phyloP scores from a whole-genome alignment of 2,888 invertebrate genomes.

The Phengaris alcon region DNA sequence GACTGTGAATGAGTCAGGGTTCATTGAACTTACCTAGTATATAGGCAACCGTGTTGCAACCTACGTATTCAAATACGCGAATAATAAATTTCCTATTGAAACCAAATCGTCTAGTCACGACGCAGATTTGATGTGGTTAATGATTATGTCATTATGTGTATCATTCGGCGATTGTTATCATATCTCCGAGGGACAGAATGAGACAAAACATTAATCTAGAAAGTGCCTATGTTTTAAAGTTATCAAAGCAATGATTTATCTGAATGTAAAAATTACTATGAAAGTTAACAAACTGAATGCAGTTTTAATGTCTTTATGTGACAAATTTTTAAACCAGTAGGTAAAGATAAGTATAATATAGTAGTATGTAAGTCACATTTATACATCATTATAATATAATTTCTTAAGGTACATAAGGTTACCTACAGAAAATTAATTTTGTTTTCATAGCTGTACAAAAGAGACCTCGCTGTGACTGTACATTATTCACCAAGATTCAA shows the following conservation, averaged over 20 bases:
- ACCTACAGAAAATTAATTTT: too few species aligned
- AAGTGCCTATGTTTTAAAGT: too few species aligned
- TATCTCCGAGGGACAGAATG: neutral
- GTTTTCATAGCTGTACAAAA: neutral
- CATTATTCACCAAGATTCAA: neutral
- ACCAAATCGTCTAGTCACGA: constrained; percentile 75
- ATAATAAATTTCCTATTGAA: constrained; percentile 74
- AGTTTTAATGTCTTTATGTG: too few species aligned
- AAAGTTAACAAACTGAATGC: too few species aligned
- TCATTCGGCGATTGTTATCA: constrained; percentile 37
- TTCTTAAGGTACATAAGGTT: too few species aligned
- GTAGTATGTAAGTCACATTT: too few species aligned
- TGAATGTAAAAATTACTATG: too few species aligned
- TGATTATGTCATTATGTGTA: constrained; percentile 43
- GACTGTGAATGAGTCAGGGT: constrained; percentile 42
- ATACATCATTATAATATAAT: too few species aligned
- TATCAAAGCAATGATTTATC: too few species aligned
- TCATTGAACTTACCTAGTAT: constrained; percentile 54
- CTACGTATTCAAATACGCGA: constrained; percentile 71
- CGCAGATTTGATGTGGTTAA: constrained; percentile 48
- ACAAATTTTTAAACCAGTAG: too few species aligned
- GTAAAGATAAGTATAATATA: too few species aligned
- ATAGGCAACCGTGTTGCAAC: constrained; percentile 65
- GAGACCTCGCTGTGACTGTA: neutral
- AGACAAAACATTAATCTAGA: neutral